Percentiles rank a stretch among this genome's conserved stretches.
These are phyloP conservation scores for Lycophotia porphyrea DNA, from an alignment of 2,888 invertebrate genomes.

Conservation along the genomic window DNA sequence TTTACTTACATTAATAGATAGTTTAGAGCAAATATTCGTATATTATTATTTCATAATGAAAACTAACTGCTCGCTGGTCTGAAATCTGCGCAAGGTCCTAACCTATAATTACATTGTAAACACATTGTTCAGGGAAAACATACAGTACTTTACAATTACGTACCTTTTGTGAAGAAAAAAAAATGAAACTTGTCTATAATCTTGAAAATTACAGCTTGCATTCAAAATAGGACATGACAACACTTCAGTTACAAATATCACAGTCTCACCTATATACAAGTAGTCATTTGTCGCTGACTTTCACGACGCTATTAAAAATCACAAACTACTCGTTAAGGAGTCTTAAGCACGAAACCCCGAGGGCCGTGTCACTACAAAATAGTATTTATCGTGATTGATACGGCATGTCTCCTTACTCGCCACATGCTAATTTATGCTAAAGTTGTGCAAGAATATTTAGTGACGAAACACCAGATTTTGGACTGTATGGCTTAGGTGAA, in stretches of 20 bases:
- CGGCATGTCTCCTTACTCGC: conserved; percentile 69
- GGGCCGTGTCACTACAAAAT: conserved; percentile 71
- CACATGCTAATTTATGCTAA: conserved; percentile 72
- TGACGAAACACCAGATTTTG: not conserved
- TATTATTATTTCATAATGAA: not conserved
- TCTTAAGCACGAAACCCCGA: conserved; percentile 57
- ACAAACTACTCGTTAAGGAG: conserved; percentile 62
- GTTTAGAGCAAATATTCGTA: not conserved
- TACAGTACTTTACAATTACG: not conserved
- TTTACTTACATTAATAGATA: not conserved
- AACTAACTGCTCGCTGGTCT: not conserved
- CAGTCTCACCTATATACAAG: conserved; percentile 28
- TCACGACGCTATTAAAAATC: conserved; percentile 61
- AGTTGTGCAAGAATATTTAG: conserved; percentile 24
- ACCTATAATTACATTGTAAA: not conserved
- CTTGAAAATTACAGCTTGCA: not conserved
- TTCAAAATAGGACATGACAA: conserved; percentile 20
- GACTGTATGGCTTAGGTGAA: not conserved
- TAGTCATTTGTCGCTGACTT: conserved; percentile 54
- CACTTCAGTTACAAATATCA: conserved; percentile 33
- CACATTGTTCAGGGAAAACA: not conserved
- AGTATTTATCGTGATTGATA: conserved; percentile 74
- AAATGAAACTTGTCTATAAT: too few relatives aligned
- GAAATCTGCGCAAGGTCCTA: not conserved
- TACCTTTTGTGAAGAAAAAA: not conserved